These are phyloP conservation scores for Nannoperca obscura DNA, from an alignment of 2,797 vertebrate species.

Conservation along the genomic window DNA sequence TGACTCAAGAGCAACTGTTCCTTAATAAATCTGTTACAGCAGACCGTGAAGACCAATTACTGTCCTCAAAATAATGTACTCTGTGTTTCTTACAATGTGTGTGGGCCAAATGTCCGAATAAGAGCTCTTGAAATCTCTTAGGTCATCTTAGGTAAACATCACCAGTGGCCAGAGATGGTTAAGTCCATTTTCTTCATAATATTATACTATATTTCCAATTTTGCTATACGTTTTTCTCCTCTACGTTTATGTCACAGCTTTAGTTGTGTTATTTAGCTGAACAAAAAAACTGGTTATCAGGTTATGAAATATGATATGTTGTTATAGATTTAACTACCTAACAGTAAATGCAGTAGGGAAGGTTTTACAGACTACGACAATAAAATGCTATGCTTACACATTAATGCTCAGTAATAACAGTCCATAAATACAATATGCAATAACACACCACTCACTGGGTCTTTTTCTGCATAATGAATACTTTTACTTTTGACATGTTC, in stretches of 20 bases:
- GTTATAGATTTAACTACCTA: neutral
- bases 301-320: neutral
- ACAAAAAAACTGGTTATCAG: neutral
- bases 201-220: neutral
- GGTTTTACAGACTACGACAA: neutral
- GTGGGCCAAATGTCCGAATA: slow-evolving; percentile 28
- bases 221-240: neutral
- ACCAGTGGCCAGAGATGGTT: neutral
- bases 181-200: neutral
- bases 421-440: neutral
- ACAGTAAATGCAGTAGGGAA: neutral
- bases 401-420: neutral
- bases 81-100: slow-evolving; percentile 14
- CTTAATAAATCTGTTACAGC: slow-evolving; percentile 46
- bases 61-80: slow-evolving; percentile 28
- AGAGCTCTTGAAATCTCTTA: slow-evolving; percentile 6
- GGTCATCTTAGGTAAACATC: slow-evolving; percentile 14
- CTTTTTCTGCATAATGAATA: too few relatives aligned
- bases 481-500: too few relatives aligned
- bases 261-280: neutral
- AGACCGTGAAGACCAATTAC: slow-evolving; percentile 32
- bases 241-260: neutral
- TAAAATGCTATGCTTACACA: neutral
- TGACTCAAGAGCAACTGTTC: slow-evolving; percentile 34
- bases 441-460: neutral